Evolutionary conservation across 37 sponge, comb jelly and placozoan species (phyloP).

Genomic region (Agelas oroides): DNA sequence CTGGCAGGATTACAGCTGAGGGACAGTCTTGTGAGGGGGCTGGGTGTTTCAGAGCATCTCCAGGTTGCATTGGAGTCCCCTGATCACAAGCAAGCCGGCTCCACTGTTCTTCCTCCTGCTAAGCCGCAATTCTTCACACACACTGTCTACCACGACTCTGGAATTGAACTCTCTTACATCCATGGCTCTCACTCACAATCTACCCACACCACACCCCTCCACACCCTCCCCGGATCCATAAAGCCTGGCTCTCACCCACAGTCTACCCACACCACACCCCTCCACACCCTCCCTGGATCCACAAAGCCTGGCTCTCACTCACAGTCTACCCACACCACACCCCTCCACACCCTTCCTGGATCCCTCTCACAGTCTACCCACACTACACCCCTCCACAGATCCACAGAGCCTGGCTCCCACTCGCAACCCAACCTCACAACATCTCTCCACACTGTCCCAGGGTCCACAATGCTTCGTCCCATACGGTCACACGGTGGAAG

Average conservation of each 20-base stretch:
- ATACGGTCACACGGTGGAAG: background rate
- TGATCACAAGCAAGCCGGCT: too few species aligned
- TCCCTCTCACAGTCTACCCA: background rate
- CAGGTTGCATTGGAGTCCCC: conserved; percentile 49
- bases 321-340: background rate
- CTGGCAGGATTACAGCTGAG: conserved; percentile 85
- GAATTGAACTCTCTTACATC: conserved; percentile 1
- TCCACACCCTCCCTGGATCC: background rate
- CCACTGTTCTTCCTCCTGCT: background rate
- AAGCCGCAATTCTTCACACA: background rate
- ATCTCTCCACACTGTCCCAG: background rate
- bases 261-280: background rate
- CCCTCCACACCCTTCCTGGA: background rate
- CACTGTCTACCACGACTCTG: background rate
- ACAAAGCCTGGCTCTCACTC: background rate
- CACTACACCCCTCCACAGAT: background rate
- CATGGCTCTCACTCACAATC: background rate
- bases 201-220: background rate
- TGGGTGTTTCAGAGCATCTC: conserved; percentile 84
- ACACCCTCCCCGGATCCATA: background rate
- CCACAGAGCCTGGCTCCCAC: background rate
- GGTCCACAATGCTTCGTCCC: background rate
- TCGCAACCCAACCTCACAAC: background rate
- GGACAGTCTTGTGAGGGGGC: conserved; percentile 82
- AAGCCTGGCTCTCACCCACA: background rate